Evolutionary conservation across 2,888 invertebrate species (phyloP).

Genomic region (Mesorhabditis spiculigera): DNA sequence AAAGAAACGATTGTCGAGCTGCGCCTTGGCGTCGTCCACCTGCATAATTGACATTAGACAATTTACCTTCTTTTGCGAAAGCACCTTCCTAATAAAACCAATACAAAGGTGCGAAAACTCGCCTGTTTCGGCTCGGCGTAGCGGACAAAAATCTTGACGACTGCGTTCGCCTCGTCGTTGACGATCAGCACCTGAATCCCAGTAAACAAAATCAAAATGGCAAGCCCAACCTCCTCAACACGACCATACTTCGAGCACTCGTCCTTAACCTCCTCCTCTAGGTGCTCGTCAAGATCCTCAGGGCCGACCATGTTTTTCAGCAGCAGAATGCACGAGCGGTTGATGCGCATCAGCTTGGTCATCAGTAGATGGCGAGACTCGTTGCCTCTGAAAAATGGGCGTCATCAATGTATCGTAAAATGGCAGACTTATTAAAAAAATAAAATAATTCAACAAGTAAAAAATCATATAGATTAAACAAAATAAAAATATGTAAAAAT

Average conservation of each 20-base stretch:
- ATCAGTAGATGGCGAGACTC: slow-evolving; percentile 78
- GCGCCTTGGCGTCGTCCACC: slow-evolving; percentile 78
- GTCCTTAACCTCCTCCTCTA: slow-evolving; percentile 91
- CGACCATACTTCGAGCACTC: slow-evolving; percentile 84
- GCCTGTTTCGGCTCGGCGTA: slow-evolving; percentile 68
- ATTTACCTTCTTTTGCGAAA: slow-evolving; percentile 7
- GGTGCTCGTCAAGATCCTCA: slow-evolving; percentile 86
- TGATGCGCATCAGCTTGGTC: slow-evolving; percentile 83
- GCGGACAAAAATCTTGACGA: slow-evolving; percentile 53
- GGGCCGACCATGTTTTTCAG: slow-evolving; percentile 83
- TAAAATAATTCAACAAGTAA: no score
- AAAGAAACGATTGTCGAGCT: slow-evolving; percentile 88
- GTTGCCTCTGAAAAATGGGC: slow-evolving; percentile 73
- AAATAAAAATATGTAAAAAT: no score
- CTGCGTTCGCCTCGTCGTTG: slow-evolving; percentile 32
- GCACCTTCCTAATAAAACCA: neutral
- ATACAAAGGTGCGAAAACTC: neutral
- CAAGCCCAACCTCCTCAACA: slow-evolving; percentile 41
- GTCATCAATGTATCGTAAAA: no score
- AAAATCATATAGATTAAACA: no score
- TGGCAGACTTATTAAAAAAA: no score
- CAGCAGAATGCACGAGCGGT: slow-evolving; percentile 71
- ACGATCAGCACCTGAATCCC: slow-evolving; percentile 53
- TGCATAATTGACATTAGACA: slow-evolving; percentile 65
- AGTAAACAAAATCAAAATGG: slow-evolving; percentile 4